Evolutionary conservation across 2,797 vertebrate genomes (phyloP), one percentile per base, ranked within the genome.

Genomic region (Pipistrellus pygmaeus): DNA sequence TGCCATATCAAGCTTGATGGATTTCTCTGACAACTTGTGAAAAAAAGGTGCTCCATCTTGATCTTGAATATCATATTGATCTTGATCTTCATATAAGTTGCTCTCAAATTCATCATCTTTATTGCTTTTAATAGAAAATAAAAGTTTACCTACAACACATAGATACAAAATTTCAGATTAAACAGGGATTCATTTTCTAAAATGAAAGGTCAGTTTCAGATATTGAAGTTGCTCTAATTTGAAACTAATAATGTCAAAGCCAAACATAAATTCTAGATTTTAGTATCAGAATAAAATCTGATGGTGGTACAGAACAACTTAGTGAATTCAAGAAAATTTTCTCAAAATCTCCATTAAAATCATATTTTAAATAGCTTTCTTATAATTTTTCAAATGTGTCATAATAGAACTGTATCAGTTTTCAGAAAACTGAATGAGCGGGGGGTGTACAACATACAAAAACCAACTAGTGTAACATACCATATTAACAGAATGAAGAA

Each of bases 91-190:
- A 60, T 66, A 6, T n/a, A 3, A 14, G 0, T 82, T 44, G 2
- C 44, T 27, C 12, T n/a, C 17, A 90, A 3, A 38, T 8, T 71
- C 32, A 73, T 27, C 17, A 13, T 20, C 4, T 68, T 78, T 3
- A 48, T 6, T 78, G 15, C 2, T 48, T 93, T 88, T 20, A 72
- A 78, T 27, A 8, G 30, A 91, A 96, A 97, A 97, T 17, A 30
- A 69, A 95, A 97, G 38, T 82, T 17, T 21, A 55, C 97, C 97
- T 97, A 72, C 1, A 93, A 96, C 11, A 89, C 41, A 92, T 1
- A 83, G 35, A 27, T 75, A n/a, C 3, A 82, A 88, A 21, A 88
- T 60, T 25, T 62, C 18, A 73, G 18, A 87, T 87, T 82, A 92
- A 90, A 9, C 7, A 93, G 73, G 32, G 5, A 84, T 60, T 38